These are phyloP conservation scores for Liparis tanakae DNA, from an alignment of 2,797 vertebrate species.

Conservation along the genomic window DNA sequence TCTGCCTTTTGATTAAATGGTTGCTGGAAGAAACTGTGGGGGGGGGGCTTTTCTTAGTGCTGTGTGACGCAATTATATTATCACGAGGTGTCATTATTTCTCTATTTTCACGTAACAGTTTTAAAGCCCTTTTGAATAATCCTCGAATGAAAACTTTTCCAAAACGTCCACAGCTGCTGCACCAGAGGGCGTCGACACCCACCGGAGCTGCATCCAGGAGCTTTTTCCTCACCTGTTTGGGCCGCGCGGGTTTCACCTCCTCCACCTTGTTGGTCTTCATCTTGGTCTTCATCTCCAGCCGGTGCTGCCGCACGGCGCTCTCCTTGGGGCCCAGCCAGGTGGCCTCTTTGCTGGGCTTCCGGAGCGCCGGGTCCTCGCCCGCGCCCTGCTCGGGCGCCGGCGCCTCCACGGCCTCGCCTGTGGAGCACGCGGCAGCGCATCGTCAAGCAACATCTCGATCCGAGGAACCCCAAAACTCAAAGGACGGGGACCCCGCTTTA, in stretches of 20 bases:
- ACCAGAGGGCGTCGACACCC: conserved; percentile 58
- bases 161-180: conserved; percentile 11
- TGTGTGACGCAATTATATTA: neutral
- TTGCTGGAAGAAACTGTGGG: neutral
- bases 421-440: neutral
- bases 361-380: conserved; percentile 73
- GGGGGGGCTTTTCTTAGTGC: too few species aligned
- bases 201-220: too few species aligned
- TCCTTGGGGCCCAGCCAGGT: conserved; percentile 82
- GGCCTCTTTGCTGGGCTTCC: conserved; percentile 77
- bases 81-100: neutral
- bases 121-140: neutral
- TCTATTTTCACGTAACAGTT: too few species aligned
- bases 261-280: conserved; percentile 85
- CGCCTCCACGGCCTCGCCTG: conserved; percentile 77
- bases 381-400: conserved; percentile 62
- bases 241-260: conserved; percentile 74
- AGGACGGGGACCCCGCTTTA: too few species aligned
- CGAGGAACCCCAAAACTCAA: neutral
- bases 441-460: neutral
- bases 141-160: conserved; percentile 9
- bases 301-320: conserved; percentile 81
- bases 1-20: conserved; percentile 11
- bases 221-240: conserved; percentile 75
- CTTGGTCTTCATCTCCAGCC: conserved; percentile 82